Conservation (phyloP, 2,888 invertebrate genomes). For the Pseudeuparius sepicola region DNA sequence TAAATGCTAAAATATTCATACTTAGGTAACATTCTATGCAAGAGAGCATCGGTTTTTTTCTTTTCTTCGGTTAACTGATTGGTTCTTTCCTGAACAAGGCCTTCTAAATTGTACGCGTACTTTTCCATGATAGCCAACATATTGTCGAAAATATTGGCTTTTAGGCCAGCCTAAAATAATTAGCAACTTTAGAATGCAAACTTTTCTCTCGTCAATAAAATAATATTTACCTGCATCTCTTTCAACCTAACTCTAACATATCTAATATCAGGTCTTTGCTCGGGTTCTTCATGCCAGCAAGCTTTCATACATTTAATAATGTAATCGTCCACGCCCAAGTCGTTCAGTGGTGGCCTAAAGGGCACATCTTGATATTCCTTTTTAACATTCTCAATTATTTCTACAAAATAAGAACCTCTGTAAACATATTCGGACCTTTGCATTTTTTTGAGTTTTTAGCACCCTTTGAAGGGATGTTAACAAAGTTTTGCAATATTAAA, state of each 20-base stretch:
- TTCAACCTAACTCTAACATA: constrained; percentile 66
- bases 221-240: constrained; percentile 58
- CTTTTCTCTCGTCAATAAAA: too few relatives aligned
- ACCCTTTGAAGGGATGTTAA: too few relatives aligned
- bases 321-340: constrained; percentile 62
- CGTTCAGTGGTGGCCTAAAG: constrained; percentile 57
- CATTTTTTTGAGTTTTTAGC: constrained; percentile 6
- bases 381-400: constrained; percentile 39
- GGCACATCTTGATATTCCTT: constrained; percentile 32
- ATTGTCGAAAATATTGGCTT: constrained; percentile 80
- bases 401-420: constrained; percentile 27
- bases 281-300: constrained; percentile 77
- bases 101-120: constrained; percentile 78
- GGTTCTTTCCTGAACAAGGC: constrained; percentile 72
- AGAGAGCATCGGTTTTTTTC: constrained; percentile 70
- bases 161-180: constrained; percentile 48
- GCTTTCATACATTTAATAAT: constrained; percentile 61
- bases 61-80: constrained; percentile 74
- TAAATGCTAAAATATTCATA: constrained; percentile 36
- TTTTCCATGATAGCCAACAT: constrained; percentile 89
- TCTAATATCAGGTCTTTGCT: constrained; percentile 66
- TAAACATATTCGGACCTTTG: not conserved
- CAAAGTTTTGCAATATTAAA: too few relatives aligned
- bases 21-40: constrained; percentile 81
- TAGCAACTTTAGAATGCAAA: too few relatives aligned